Evolutionary conservation across 2,888 invertebrate genomes (phyloP), one percentile per base, ranked within the genome.

Genomic region (Sinopyrophorus schimmeli): DNA sequence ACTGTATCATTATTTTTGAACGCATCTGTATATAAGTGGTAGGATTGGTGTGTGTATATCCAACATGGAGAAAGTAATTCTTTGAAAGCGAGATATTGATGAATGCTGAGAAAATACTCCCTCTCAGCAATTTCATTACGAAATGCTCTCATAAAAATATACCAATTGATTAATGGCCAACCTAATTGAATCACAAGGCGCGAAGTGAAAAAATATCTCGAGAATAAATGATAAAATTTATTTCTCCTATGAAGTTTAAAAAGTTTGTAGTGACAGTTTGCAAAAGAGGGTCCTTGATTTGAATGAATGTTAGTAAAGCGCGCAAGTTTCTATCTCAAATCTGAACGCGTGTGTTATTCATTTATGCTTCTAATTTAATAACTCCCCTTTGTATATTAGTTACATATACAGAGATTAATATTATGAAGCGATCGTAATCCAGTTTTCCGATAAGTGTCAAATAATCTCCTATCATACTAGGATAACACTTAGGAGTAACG

Each of bases 151-250:
- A 68, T 68, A 66, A 70, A 71, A 70, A 68, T 68, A 70, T 68
- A 71, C 68, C 69, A 67, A 70, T 71, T 72, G 73, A 72, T 72
- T 71, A 73, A 73, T 72, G 71, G 68, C 64, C 59, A 63, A 63
- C 60, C 68, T 70, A 72, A 72, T 72, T 72, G 71, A 69, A 71
- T 72, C 69, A 69, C 62, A 67, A 70, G 70, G 68, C 69, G 69
- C 65, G 67, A 69, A 69, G 66, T 62, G 64, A 66, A 69, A 70
- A 69, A 65, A 51, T 64, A 66, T 66, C 65, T 62, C 60, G 59
- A 64, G 63, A 67, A 68, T 68, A 67, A 68, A 70, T 69, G 68
- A 65, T 60, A 55, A 63, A 68, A 68, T 70, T 69, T 68, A 70
- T 71, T 68, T 68, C 63, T 62, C 59, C 62, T 63, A 66, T 65